Conservation (phyloP, 2,797 vertebrate species). For the Periophthalmus magnuspinnatus region DNA sequence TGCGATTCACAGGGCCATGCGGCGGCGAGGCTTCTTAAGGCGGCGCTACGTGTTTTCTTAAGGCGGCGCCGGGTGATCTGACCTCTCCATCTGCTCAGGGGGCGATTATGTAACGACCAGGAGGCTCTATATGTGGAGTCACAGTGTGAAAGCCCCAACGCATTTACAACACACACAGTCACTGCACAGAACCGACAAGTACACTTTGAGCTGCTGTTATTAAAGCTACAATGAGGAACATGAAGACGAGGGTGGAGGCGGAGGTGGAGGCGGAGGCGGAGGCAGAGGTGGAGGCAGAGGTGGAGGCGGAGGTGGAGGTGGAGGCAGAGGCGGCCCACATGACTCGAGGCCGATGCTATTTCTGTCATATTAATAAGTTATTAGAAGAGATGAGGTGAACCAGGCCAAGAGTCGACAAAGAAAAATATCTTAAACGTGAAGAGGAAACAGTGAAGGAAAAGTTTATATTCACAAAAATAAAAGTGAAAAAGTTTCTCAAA, state of each 20-base stretch:
- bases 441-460: not conserved
- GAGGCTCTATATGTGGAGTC: constrained; percentile 51
- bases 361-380: not conserved
- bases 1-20: constrained; percentile 50
- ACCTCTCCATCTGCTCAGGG: constrained; percentile 62
- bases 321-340: not conserved
- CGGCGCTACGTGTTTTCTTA: constrained; percentile 45
- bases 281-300: no score
- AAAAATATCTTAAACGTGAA: not conserved
- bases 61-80: constrained; percentile 53
- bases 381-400: not conserved
- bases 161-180: not conserved
- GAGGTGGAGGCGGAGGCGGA: not conserved
- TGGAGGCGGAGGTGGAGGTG: not conserved
- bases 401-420: not conserved
- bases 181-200: not conserved
- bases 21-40: constrained; percentile 40
- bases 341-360: not conserved
- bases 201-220: not conserved
- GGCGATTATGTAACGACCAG: constrained; percentile 58
- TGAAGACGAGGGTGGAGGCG: no score
- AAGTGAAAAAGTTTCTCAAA: no score
- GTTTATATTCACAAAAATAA: no score
- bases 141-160: constrained; percentile 21
- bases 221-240: not conserved